phyloP scores from a whole-genome alignment of 2,888 invertebrate genomes.

The Seira ritae region DNA sequence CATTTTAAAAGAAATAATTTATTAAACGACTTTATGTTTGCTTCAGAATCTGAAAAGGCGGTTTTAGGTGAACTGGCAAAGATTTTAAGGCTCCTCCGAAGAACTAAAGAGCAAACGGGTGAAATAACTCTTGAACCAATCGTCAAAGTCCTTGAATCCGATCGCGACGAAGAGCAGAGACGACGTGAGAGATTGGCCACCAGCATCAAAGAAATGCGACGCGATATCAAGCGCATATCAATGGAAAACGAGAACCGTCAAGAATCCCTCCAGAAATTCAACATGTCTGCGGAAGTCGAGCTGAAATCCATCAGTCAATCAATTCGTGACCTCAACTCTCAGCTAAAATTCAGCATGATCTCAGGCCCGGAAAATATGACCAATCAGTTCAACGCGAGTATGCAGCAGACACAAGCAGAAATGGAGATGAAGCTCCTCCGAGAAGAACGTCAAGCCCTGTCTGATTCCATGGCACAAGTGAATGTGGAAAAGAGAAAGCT shows the following conservation, averaged over 20 bases:
- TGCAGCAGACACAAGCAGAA: conserved; percentile 66
- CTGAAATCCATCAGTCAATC: conserved; percentile 66
- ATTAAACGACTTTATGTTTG: no score
- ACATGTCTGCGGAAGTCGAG: conserved; percentile 62
- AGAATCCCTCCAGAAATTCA: conserved; percentile 60
- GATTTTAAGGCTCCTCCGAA: conserved; percentile 55
- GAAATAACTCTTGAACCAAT: conserved; percentile 60
- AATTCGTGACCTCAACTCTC: conserved; percentile 66
- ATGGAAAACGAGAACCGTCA: conserved; percentile 49
- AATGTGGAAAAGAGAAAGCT: conserved; percentile 77
- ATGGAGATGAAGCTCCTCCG: conserved; percentile 68
- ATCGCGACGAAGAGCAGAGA: conserved; percentile 53
- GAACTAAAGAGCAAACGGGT: conserved; percentile 60
- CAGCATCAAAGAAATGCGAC: conserved; percentile 69
- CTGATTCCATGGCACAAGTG: conserved; percentile 69
- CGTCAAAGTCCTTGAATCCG: conserved; percentile 54
- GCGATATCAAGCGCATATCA: conserved; percentile 64
- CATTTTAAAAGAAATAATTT: no score
- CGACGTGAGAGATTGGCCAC: conserved; percentile 61
- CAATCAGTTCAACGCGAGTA: conserved; percentile 45
- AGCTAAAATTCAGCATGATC: conserved; percentile 52
- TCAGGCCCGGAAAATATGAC: conserved; percentile 43
- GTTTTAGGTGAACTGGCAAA: conserved; percentile 47
- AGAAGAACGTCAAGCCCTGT: conserved; percentile 68
- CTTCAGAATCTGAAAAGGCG: conserved; percentile 59